Percentiles rank a stretch among this genome's conserved stretches.
phyloP scores from a whole-genome alignment of 2,888 invertebrate species.

The Idaea dimidiata region DNA sequence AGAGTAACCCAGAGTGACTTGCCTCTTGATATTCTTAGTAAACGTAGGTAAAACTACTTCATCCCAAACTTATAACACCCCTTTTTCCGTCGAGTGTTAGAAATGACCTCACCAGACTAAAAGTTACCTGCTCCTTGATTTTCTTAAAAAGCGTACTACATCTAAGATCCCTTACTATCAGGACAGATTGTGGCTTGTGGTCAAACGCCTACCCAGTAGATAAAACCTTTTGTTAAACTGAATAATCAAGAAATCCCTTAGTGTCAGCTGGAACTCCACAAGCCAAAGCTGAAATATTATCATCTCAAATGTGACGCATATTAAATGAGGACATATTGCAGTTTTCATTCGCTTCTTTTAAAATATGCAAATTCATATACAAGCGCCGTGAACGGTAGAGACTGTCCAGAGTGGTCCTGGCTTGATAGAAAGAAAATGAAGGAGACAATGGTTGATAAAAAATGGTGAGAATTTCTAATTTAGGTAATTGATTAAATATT shows the following conservation, averaged over 20 bases:
- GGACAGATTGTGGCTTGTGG: too few species aligned
- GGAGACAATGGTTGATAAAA: not conserved
- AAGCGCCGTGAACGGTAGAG: constrained; percentile 26
- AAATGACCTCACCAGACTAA: too few species aligned
- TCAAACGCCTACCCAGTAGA: not conserved
- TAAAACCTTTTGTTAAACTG: not conserved
- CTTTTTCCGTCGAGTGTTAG: too few species aligned
- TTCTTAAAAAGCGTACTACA: too few species aligned
- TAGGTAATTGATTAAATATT: too few species aligned
- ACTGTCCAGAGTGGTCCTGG: not conserved
- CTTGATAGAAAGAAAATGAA: not conserved
- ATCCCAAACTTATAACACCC: too few species aligned
- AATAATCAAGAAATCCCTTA: constrained; percentile 7
- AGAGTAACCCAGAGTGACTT: too few species aligned
- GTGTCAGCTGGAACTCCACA: constrained; percentile 19
- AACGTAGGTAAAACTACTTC: too few species aligned
- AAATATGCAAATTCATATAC: constrained; percentile 63
- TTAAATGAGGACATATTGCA: constrained; percentile 57
- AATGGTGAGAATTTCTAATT: too few species aligned
- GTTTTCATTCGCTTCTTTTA: constrained; percentile 46
- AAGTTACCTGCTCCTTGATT: too few species aligned
- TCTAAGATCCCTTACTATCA: too few species aligned
- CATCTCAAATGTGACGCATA: constrained; percentile 33
- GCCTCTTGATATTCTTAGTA: too few species aligned
- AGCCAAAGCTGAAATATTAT: not conserved